Percentiles rank a stretch among this genome's conserved stretches.
Evolutionary conservation across 2,888 invertebrate genomes (phyloP).

Genomic region (Ecliptopera silaceata): DNA sequence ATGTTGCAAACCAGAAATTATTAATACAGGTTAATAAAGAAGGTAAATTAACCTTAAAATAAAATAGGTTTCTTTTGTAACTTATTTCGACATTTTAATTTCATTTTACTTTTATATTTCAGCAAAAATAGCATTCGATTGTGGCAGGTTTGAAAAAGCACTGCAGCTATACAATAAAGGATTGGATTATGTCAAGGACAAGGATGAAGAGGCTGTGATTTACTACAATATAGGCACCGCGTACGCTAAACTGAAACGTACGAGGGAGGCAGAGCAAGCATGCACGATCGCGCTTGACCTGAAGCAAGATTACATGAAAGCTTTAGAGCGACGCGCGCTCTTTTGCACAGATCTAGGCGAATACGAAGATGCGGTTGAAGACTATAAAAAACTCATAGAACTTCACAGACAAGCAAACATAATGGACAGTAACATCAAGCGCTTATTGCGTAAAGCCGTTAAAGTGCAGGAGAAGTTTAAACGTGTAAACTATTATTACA

Average conservation of each 20-base stretch:
- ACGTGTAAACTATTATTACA: conserved; percentile 91
- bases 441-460: conserved; percentile 93
- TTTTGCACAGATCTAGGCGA: conserved; percentile 92
- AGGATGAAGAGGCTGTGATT: conserved; percentile 94
- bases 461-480: conserved; percentile 69
- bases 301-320: conserved; percentile 91
- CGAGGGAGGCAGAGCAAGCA: conserved; percentile 91
- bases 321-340: conserved; percentile 93
- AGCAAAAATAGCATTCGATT: conserved; percentile 92
- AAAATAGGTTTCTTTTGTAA: too few species aligned
- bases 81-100: too few species aligned
- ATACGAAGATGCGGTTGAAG: conserved; percentile 94
- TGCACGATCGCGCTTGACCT: conserved; percentile 93
- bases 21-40: too few species aligned
- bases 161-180: conserved; percentile 93
- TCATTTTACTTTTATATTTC: conserved; percentile 17
- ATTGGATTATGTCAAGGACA: conserved; percentile 91
- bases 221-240: conserved; percentile 96
- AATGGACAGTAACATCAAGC: conserved; percentile 89
- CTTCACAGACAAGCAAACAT: conserved; percentile 44
- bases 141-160: conserved; percentile 90
- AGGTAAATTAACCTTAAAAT: too few species aligned
- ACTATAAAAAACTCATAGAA: conserved; percentile 94
- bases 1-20: too few species aligned
- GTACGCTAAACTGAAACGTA: conserved; percentile 88